Evolutionary conservation across 1,140 invertebrate species (phyloP), one percentile per base, ranked within the genome.

Genomic region (Mesaphorura yosii): DNA sequence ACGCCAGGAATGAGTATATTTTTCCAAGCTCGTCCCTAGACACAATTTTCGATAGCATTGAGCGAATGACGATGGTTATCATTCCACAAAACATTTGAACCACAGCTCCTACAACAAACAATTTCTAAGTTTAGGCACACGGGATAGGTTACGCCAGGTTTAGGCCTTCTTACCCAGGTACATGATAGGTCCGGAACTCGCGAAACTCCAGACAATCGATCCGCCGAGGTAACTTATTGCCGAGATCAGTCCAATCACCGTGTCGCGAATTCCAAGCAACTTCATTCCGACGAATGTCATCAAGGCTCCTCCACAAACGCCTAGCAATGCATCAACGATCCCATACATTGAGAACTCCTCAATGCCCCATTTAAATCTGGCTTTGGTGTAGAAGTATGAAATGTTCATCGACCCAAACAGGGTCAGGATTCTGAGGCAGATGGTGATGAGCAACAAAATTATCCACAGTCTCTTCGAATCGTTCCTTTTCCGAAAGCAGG

Each of bases 41-140:
- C 4, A 57, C 57, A 23, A 38, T 45, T 45, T 62, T 62, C 5
- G 60, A 62, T 19, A 62, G n/a, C 45, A 62, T 53, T 4, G 60
- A 62, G 1, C 57, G 45, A 20, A 52, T 47, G 2, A 57, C 48
- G 6, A 53, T 53, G 12, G 57, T 48, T 10, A 51, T 46, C 0
- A 59, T 19, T 29, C 42, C 54, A 39, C 52, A 47, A 29, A 57
- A 55, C 56, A 62, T 62, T 49, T 58, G 60, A 7, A 59, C 29
- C 17, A 23, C 39, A 23, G 40, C 28, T 19, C 38, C 56, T 58
- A 26, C 5, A 48, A 42, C 14, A 31, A 7, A 37, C 10, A n/a
- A 48, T n/a, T 10, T 34, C n/a, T 20, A 48, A 31, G 6, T 48
- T 26, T 34, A 48, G 7, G 22, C 14, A 34, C 19, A 23, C 7